Percentiles rank a stretch among this genome's conserved stretches.
These are phyloP conservation scores for Discoglossus pictus DNA, from an alignment of 2,797 vertebrate species.

Conservation along the genomic window DNA sequence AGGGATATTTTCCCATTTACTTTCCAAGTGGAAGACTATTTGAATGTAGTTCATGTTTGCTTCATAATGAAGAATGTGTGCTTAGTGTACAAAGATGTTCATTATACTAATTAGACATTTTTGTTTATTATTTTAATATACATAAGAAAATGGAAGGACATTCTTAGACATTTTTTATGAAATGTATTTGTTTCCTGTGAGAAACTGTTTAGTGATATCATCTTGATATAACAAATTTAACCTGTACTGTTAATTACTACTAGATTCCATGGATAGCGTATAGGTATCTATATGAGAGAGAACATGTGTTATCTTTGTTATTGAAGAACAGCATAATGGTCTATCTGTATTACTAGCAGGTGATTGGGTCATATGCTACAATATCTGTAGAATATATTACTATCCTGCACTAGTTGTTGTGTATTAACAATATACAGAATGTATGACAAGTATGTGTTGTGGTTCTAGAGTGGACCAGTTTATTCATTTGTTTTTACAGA, in stretches of 20 bases:
- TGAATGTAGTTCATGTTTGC: constrained; percentile 49
- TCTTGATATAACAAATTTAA: no score
- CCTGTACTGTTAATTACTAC: no score
- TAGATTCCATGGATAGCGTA: no score
- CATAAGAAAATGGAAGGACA: background rate
- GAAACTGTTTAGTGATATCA: background rate
- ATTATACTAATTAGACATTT: background rate
- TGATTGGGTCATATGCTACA: background rate
- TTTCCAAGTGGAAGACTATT: constrained; percentile 55
- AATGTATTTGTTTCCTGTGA: background rate
- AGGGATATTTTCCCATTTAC: constrained; percentile 53
- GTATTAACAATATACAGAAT: background rate
- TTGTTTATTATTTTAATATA: background rate
- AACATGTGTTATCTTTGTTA: background rate
- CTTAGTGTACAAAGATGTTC: background rate
- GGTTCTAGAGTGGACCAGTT: background rate
- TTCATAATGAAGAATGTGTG: constrained; percentile 64
- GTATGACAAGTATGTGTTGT: background rate
- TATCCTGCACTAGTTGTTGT: background rate
- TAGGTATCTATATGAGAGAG: no score
- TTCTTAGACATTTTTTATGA: background rate
- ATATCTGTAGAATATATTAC: background rate
- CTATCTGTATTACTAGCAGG: background rate
- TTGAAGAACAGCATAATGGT: background rate
- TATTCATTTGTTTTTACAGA: background rate